Evolutionary conservation across 2,797 vertebrate species (phyloP).

Genomic region (Fistularia commersonii): DNA sequence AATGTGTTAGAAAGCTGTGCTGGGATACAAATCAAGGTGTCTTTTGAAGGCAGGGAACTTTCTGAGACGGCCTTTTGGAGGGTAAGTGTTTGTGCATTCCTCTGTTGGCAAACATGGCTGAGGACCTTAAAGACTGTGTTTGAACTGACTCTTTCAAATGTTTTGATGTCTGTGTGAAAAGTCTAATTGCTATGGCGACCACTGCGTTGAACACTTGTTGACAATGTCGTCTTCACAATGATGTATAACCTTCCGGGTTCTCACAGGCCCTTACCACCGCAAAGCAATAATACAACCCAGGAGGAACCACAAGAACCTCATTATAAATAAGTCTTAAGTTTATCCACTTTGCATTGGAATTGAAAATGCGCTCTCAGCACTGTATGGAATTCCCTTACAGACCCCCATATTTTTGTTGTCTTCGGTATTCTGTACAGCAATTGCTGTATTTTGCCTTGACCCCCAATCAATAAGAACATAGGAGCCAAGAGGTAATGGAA

Average conservation of each 20-base stretch:
- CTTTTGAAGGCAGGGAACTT: slow-evolving; percentile 56
- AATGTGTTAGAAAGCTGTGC: slow-evolving; percentile 20
- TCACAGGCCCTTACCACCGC: slow-evolving; percentile 2
- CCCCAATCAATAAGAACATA: too few relatives aligned
- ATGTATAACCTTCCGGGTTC: slow-evolving; percentile 28
- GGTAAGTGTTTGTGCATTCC: slow-evolving; percentile 72
- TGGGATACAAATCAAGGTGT: slow-evolving; percentile 58
- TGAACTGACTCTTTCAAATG: slow-evolving; percentile 62
- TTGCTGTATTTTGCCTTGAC: too few relatives aligned
- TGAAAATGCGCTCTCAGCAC: too few relatives aligned
- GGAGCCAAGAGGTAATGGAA: too few relatives aligned
- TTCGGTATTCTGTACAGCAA: too few relatives aligned
- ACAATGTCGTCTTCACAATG: slow-evolving; percentile 31
- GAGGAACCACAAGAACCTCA: neutral
- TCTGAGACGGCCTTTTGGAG: slow-evolving; percentile 53
- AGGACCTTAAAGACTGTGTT: slow-evolving; percentile 58
- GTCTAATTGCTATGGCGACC: slow-evolving; percentile 69
- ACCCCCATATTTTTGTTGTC: too few relatives aligned
- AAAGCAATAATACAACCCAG: slow-evolving; percentile 3
- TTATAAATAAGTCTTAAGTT: neutral
- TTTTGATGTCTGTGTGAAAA: slow-evolving; percentile 62
- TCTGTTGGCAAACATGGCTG: slow-evolving; percentile 60
- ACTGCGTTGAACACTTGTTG: slow-evolving; percentile 35
- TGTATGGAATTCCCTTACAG: too few relatives aligned
- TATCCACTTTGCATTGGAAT: neutral